Evolutionary conservation across 2,888 invertebrate species (phyloP).

Genomic region (Drosophila multiciliata): DNA sequence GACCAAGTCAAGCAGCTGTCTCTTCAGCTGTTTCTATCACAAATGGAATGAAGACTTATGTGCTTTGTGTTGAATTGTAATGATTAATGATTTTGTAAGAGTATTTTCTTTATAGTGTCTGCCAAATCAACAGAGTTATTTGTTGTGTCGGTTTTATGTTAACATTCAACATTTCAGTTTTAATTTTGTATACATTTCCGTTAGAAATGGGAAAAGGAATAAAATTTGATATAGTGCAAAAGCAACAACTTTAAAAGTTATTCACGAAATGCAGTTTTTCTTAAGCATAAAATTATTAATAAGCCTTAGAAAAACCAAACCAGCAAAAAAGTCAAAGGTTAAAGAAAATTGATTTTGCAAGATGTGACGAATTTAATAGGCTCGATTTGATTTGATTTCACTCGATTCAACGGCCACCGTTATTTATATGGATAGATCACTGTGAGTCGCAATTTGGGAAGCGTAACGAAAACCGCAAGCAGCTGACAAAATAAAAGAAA

Average conservation of each 20-base stretch:
- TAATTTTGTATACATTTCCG: no score
- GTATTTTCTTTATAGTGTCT: not conserved
- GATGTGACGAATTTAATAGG: not conserved
- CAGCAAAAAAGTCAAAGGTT: not conserved
- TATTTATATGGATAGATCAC: conserved; percentile 9
- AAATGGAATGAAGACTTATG: conserved; percentile 36
- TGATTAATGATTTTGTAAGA: not conserved
- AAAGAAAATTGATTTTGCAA: conserved; percentile 2
- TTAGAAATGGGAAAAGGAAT: no score
- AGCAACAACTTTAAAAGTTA: not conserved
- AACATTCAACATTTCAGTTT: no score
- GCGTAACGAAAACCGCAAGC: conserved; percentile 35
- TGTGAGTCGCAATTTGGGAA: conserved; percentile 24
- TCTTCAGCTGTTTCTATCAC: conserved; percentile 47
- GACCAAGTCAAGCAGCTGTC: conserved; percentile 39
- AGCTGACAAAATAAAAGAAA: conserved; percentile 19
- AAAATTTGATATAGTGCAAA: not conserved
- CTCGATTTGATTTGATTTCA: conserved; percentile 7
- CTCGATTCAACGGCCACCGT: conserved; percentile 21
- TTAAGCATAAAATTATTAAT: not conserved
- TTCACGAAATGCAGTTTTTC: not conserved
- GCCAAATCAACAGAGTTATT: not conserved
- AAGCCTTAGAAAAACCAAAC: not conserved
- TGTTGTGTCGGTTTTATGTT: not conserved
- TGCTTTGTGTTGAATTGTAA: not conserved